Base-by-base conservation (phyloP, 2,797 vertebrate species). In the Harpagifer antarcticus region DNA sequence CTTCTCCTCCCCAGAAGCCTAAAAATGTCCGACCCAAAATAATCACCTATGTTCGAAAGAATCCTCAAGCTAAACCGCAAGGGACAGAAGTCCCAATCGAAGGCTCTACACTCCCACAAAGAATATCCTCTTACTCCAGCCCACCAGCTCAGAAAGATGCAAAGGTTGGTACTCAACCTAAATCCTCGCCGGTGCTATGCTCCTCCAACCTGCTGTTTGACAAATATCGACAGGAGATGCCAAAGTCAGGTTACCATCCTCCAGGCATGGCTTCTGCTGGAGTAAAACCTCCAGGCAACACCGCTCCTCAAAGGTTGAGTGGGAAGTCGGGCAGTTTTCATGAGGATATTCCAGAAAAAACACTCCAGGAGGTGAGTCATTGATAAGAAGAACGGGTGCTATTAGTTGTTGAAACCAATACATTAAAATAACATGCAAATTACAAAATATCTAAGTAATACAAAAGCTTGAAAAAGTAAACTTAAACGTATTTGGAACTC, bases 1-100 rank as follows among this genome's bases (percentile, higher is more conserved):
- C 81, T 2, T 92, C 92, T 13, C 87, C 94, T 33, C 88, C 92
- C 14, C 96, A 92, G 31, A 98, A 96, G 69, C 96, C 96, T 75
- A 98, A 98, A 90, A 96, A 96, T 0, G 95, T 98, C 59, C 93
- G 97, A 53, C 98, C 98, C 47, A 99, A 98, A 94, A 99, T 99
- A 79, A 99, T 99, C 84, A 99, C 98, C 0, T 99, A 97, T 15
- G 95, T 99, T 11, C 94, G 97, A 54, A 97, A 97, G 80, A 97
- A 85, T 69, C 95, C 96, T 5, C 97, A 95, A 77, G 86, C 92
- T 0, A 94, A 96, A 17, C 85, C 94, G 43, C 95, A 94, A 65
- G 89, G 92, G 0, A 37, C 82, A 1, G 95, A 96, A 1, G 53
- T 89, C 17, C 74, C 80, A 5, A 77, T 84, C 15, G 91, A 96